Conservation (phyloP, 2,888 invertebrate genomes). For the Trachelus troglodyta region DNA sequence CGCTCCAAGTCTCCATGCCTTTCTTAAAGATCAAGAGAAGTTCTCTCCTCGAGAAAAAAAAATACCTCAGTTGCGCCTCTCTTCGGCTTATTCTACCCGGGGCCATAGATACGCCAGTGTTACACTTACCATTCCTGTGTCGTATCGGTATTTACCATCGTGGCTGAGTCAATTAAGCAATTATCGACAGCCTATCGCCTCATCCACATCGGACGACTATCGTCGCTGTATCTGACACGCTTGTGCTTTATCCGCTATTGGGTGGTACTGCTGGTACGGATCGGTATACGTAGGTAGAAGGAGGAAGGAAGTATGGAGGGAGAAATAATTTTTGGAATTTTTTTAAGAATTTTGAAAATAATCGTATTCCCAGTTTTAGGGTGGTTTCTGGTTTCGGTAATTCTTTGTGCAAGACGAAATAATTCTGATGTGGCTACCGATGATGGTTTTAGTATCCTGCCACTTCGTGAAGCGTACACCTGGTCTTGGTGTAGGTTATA, state of each 20-base stretch:
- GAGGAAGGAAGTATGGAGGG: too few species aligned
- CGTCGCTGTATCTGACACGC: slow-evolving; percentile 1
- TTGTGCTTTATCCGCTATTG: neutral
- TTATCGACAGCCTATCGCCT: slow-evolving; percentile 38
- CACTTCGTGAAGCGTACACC: too few species aligned
- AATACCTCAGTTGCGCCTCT: slow-evolving; percentile 45
- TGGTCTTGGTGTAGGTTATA: too few species aligned
- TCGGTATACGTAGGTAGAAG: too few species aligned
- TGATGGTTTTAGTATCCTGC: too few species aligned
- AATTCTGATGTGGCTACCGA: too few species aligned
- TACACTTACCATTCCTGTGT: neutral
- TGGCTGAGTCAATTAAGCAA: slow-evolving; percentile 50
- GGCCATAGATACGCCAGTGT: slow-evolving; percentile 2
- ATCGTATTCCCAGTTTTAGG: too few species aligned
- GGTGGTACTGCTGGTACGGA: too few species aligned
- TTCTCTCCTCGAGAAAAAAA: slow-evolving; percentile 51
- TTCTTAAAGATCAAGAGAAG: slow-evolving; percentile 42
- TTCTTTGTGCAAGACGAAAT: too few species aligned
- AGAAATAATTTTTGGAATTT: too few species aligned
- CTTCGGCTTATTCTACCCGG: neutral
- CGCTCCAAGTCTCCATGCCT: slow-evolving; percentile 34
- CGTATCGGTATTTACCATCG: slow-evolving; percentile 35
- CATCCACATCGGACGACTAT: neutral
- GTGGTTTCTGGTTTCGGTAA: too few species aligned
- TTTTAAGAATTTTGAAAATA: too few species aligned